Base-by-base conservation (phyloP, 2,888 invertebrate species). In the Drosophila affinis region DNA sequence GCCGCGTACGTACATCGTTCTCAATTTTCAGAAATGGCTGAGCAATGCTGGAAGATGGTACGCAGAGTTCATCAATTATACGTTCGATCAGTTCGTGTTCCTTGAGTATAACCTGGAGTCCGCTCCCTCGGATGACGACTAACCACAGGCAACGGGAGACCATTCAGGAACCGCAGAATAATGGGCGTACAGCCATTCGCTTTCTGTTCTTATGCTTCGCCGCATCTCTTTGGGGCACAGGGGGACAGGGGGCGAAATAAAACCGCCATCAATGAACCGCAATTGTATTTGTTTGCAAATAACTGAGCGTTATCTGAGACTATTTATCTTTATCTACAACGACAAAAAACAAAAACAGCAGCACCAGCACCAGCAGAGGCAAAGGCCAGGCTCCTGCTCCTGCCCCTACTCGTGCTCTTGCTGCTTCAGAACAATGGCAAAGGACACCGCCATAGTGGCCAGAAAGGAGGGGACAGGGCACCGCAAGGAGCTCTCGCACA, bases 251-350 rank as follows among this genome's bases (percentile, higher is more conserved):
- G 32, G 76, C 70, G 57, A 73, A 73, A 81, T 78, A 75, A 76
- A 81, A 83, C 81, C 86, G 75, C 83, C 86, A 83, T 87, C 86
- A 86, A 88, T 86, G 86, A 87, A 86, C 86, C 86, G 80, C 86
- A 86, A 87, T 86, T 85, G 86, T 86, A 87, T 88, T 88, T 88
- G 88, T 86, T 86, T 86, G 86, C 86, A 86, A 86, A 87, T 86
- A 86, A 88, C 88, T 76, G 85, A 80, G 75, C 88, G 83, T 83
- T 88, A 86, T 86, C 86, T 83, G 81, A 77, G 80, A 88, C 86
- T 86, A 86, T 86, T 86, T 86, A 86, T 86, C 86, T 86, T 83
- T 88, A 86, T 86, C 83, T 83, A 76, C 79, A 85, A 85, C 72
- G 79, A 78, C 76, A 64, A 32, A 32, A 32, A 32, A 32, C 32